Percentiles rank a stretch among this genome's conserved stretches.
Evolutionary conservation across 2,113 vertebrate genomes (phyloP).

Genomic region (Tyrannus savana): DNA sequence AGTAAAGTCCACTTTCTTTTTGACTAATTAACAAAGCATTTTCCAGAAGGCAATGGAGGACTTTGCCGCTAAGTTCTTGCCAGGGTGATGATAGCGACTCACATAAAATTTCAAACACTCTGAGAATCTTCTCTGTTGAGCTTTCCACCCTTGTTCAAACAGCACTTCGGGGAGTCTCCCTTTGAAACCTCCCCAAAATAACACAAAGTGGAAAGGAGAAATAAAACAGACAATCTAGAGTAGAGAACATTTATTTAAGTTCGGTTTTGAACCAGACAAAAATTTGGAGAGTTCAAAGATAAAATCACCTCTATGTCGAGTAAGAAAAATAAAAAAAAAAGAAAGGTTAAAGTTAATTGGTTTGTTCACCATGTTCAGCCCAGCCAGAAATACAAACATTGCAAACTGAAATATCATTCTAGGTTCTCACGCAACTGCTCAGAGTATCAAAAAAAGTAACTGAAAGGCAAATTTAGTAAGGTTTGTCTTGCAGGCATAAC

Average conservation of each 20-base stretch:
- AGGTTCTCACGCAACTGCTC: neutral
- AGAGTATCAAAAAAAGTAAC: neutral
- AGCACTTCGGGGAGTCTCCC: neutral
- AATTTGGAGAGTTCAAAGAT: neutral
- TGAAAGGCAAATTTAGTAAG: neutral
- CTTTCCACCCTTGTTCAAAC: neutral
- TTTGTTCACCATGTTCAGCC: neutral
- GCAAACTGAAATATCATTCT: neutral
- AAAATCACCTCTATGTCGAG: neutral
- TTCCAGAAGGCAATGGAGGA: neutral
- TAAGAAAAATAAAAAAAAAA: neutral
- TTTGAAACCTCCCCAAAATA: neutral
- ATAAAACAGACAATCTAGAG: constrained; percentile 27
- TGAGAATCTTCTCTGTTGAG: neutral
- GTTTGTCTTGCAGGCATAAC: neutral
- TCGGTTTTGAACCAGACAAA: neutral
- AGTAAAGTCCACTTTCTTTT: neutral
- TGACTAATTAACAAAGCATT: neutral
- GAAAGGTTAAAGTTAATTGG: neutral
- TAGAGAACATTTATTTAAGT: constrained; percentile 11
- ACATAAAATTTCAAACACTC: neutral
- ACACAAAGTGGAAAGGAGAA: neutral
- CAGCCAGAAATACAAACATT: neutral
- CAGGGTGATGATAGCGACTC: neutral
- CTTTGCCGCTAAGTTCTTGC: neutral